These are phyloP conservation scores for Zosterops japonicus DNA, from an alignment of 2,113 vertebrate genomes.

Conservation along the genomic window DNA sequence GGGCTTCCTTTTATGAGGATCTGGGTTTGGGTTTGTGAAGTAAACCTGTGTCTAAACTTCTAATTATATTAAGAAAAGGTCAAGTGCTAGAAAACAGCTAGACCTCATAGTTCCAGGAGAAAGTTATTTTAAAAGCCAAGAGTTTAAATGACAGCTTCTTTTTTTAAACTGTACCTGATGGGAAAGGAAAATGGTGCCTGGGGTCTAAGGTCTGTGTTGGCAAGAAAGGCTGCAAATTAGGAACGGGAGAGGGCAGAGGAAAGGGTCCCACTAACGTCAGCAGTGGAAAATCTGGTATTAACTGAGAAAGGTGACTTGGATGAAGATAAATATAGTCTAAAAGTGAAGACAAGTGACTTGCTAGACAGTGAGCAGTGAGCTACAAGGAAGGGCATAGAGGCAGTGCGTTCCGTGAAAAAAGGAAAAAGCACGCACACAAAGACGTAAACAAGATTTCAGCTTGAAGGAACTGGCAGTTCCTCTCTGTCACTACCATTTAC, in stretches of 20 bases:
- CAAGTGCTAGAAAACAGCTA: slow-evolving; percentile 4
- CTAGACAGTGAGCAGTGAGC: not conserved
- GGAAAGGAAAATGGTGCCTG: not conserved
- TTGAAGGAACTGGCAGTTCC: slow-evolving; percentile 53
- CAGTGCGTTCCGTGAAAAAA: not conserved
- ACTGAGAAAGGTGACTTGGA: not conserved
- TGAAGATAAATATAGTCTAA: not conserved
- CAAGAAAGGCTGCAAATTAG: not conserved
- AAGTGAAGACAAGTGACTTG: not conserved
- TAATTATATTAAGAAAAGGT: not conserved
- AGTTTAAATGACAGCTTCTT: not conserved
- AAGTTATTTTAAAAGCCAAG: not conserved
- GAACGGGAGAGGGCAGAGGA: not conserved
- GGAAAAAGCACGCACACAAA: not conserved
- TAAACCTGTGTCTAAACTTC: not conserved
- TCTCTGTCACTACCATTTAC: slow-evolving; percentile 35
- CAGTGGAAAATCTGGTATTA: not conserved
- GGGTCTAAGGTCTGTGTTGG: not conserved
- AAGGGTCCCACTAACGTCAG: not conserved
- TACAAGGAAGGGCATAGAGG: not conserved
- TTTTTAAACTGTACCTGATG: not conserved
- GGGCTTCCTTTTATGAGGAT: not conserved
- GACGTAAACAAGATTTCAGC: slow-evolving; percentile 7
- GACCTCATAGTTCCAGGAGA: not conserved
- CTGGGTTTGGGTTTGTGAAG: not conserved